Base-by-base conservation (phyloP, 2,113 vertebrate species). In the Daboia siamensis region DNA sequence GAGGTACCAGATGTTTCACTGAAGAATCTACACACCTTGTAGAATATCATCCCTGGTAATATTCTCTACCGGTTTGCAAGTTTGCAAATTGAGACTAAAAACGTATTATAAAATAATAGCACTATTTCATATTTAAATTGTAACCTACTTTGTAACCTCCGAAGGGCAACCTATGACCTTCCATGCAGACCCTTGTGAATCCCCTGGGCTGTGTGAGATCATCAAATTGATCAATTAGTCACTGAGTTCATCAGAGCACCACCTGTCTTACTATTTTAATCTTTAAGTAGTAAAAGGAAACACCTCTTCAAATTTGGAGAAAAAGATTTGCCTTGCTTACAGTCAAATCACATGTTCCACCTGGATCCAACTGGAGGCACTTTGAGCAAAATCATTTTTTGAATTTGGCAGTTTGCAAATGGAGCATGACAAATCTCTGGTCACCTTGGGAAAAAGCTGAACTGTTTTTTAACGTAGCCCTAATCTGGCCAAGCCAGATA, bases 401-500 rank as follows among this genome's bases (percentile, higher is more conserved):
- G 94, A 93, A 94, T 89, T 44, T 90, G 11, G 51, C 80, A 89
- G 54, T 93, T 29, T 94, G 90, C 80, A 86, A 91, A 15, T 56
- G 20, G 10, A 0, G 1, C 89, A 93, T 95, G 52, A 94, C 86
- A 95, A 93, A 94, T 90, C 86, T 15, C 2, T 91, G 57, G 29
- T 11, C 86, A 94, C 61, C 3, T 93, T 59, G 0, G 1, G 39
- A 26, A 96, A 80, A 94, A 93, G 94, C n/a, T 87, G 20, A 86
- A n/a, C 3, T 57, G 55, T 91, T 89, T n/a, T 88, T 89, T 54
- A 89, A 89, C 87, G 8, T 15, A 44, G 0, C 4, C 2, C 61
- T 94, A 96, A 96, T 95, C 95, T 96, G 69, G 92, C 0, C 0
- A 93, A 96, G 92, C 52, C 95, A 97, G 94, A 93, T 4, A 90